Evolutionary conservation across 2,113 vertebrate genomes (phyloP), one percentile per base, ranked within the genome.

Genomic region (Gallinago media): DNA sequence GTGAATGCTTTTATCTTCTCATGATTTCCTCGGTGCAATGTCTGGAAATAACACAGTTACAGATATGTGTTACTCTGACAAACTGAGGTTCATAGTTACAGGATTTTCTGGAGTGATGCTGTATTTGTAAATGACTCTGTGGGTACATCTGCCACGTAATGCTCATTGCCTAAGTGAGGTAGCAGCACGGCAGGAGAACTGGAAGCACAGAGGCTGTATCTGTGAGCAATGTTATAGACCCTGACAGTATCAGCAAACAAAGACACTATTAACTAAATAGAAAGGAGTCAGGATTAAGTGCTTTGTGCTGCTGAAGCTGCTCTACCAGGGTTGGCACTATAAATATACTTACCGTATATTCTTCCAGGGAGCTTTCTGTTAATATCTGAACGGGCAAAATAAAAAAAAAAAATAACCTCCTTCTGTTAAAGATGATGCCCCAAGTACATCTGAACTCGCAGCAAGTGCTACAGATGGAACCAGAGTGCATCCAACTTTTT

Each of bases 401-500:
- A 72, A 96, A 85, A 73, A 96, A 87, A 38, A 72, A 83, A 56
- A 62, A 8, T 75, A 83, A 85, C 52, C 27, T 71, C 38, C 65
- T 8, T 91, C 15, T 68, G 79, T 85, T 81, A 76, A 96, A 88
- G 96, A 95, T 95, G 88, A 90, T 89, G 83, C 88, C 88, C 88
- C 80, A 80, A 92, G 92, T 62, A 63, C 22, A 23, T 84, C 67
- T 49, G 88, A 95, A 95, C 90, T 89, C 95, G 94, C 95, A 96
- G 91, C 88, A 91, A 93, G 85, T 94, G 94, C 93, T 97, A 91
- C 97, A 97, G 97, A 97, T 98, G 97, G 97, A 97, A 92, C 92
- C 95, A 95, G 96, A 97, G 94, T 89, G 72, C 49, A 92, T 97
- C 97, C 97, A 98, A 97, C 97, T 98, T 97, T 96, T 97, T 97